Conservation (phyloP, 1,140 invertebrate species). For the Aphelinus atriplicis region DNA sequence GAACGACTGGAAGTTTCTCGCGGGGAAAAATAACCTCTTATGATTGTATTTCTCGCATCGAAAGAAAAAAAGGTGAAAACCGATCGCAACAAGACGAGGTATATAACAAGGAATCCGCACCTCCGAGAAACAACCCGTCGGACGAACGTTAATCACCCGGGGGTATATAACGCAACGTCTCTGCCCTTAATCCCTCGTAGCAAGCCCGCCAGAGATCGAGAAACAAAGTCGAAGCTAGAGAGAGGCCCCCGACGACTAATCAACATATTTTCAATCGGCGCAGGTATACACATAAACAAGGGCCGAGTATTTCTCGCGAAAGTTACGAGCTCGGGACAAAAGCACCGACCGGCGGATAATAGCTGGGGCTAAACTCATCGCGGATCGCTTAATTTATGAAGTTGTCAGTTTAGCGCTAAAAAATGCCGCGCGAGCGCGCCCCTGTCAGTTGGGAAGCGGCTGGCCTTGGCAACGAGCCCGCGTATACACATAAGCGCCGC, state of each 20-base stretch:
- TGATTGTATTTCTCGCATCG: background rate
- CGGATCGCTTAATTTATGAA: conserved; percentile 20
- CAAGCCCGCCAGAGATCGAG: too few relatives aligned
- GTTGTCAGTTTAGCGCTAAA: conserved; percentile 35
- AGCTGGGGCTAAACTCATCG: conserved; percentile 6
- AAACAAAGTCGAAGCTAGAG: too few relatives aligned
- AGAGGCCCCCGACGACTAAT: conserved; percentile 1
- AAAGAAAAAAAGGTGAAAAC: background rate
- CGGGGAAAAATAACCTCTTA: background rate
- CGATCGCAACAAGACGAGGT: too few relatives aligned
- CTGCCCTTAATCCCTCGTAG: too few relatives aligned
- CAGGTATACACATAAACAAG: background rate
- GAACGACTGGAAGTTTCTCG: too few relatives aligned
- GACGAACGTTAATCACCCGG: too few relatives aligned
- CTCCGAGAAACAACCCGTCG: too few relatives aligned
- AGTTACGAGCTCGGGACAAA: conserved; percentile 1
- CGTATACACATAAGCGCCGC: too few relatives aligned
- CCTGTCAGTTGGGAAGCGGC: background rate
- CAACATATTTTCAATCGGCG: conserved; percentile 22
- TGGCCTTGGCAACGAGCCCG: background rate
- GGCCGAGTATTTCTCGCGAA: conserved; percentile 11
- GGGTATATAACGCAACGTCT: too few relatives aligned
- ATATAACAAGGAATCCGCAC: too few relatives aligned
- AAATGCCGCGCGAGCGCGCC: background rate
- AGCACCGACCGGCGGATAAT: background rate